A percentile compares a stretch with the other conserved stretches of the same genome.
These are phyloP conservation scores for Sturmia bella DNA, from an alignment of 2,888 invertebrate species.

Conservation along the genomic window DNA sequence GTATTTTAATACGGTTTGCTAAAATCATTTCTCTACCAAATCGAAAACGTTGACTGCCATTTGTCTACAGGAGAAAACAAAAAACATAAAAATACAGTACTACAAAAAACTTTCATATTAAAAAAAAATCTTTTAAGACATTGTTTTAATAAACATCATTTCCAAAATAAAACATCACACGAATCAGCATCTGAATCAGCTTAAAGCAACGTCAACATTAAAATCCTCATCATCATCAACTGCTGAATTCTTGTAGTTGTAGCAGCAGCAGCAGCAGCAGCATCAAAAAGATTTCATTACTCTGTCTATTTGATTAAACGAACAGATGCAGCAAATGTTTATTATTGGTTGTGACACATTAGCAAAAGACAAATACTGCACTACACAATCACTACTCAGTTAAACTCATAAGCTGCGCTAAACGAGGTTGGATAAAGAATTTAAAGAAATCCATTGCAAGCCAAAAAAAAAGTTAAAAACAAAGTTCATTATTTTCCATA, in stretches of 20 bases:
- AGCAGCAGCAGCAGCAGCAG: slow-evolving; percentile 8
- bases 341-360: slow-evolving; percentile 69
- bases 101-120: slow-evolving; percentile 11
- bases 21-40: slow-evolving; percentile 3
- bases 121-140: slow-evolving; percentile 49
- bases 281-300: slow-evolving; percentile 67
- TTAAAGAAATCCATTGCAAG: not conserved
- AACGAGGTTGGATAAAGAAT: not conserved
- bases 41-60: slow-evolving; percentile 46
- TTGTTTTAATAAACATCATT: slow-evolving; percentile 62
- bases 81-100: not conserved
- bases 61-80: slow-evolving; percentile 38
- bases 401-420: not conserved
- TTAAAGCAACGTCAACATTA: slow-evolving; percentile 57
- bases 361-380: slow-evolving; percentile 61
- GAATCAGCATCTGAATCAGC: slow-evolving; percentile 44
- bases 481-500: no score
- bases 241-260: slow-evolving; percentile 9
- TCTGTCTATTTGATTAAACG: slow-evolving; percentile 65
- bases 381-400: slow-evolving; percentile 8
- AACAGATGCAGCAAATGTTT: slow-evolving; percentile 67
- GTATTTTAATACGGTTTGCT: no score
- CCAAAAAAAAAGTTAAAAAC: not conserved
- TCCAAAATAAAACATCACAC: slow-evolving; percentile 41
- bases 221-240: slow-evolving; percentile 36